A percentile compares a stretch with the other conserved stretches of the same genome.
Evolutionary conservation across 2,797 vertebrate genomes (phyloP).

Genomic region (Thunnus albacares): DNA sequence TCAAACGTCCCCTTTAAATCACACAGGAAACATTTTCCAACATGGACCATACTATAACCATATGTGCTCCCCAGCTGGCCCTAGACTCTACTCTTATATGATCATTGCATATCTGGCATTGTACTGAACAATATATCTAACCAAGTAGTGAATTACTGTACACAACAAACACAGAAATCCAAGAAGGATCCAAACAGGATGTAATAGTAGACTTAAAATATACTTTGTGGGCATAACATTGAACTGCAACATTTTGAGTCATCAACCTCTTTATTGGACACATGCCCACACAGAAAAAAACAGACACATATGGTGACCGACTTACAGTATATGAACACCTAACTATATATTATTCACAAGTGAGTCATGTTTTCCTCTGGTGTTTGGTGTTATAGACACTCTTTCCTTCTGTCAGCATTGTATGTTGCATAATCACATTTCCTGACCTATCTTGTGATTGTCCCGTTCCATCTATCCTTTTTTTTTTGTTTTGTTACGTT

Average conservation of each 20-base stretch:
- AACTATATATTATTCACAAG: conserved; percentile 33
- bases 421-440: conserved; percentile 62
- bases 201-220: conserved; percentile 41
- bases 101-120: conserved; percentile 33
- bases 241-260: conserved; percentile 24
- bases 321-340: conserved; percentile 33
- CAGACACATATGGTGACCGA: conserved; percentile 39
- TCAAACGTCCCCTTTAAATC: conserved; percentile 12
- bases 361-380: conserved; percentile 62
- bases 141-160: conserved; percentile 55
- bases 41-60: neutral
- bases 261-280: conserved; percentile 13
- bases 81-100: conserved; percentile 10
- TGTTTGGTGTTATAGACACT: conserved; percentile 8
- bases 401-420: conserved; percentile 16
- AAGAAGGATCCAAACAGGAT: conserved; percentile 49
- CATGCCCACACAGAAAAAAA: conserved; percentile 46
- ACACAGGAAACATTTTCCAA: conserved; percentile 13
- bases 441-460: conserved; percentile 43
- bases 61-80: conserved; percentile 27
- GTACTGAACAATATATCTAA: conserved; percentile 3
- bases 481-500: conserved; percentile 25
- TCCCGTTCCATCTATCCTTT: conserved; percentile 25
- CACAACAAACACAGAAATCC: conserved; percentile 24
- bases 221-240: conserved; percentile 8